Base-by-base conservation (phyloP, 92 coral and sea anemone species). In the Muricea muricata region DNA sequence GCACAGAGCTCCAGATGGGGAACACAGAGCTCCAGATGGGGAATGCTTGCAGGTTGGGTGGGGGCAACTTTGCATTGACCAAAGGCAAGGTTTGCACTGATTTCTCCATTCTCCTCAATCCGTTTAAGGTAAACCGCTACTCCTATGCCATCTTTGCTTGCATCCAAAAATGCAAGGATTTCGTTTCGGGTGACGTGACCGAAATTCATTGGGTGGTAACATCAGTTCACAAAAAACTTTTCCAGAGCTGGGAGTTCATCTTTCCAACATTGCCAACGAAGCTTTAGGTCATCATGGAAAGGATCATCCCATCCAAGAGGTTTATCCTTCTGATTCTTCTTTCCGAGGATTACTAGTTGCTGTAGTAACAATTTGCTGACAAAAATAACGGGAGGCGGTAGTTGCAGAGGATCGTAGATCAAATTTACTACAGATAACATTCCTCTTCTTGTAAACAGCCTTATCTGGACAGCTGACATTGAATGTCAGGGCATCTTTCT, bases 1-100 rank as follows among this genome's bases (percentile, higher is more conserved):
- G 80, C 93, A 20, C 93, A 90, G 0, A 82, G 40, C 57, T 89
- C 89, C 40, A 89, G 72, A 4, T 88, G 88, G 13, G 91, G 92
- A 1, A 89, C 71, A 83, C 87, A n/a, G 0, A 82, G 40, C 57
- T 89, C 89, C 40, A 89, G 72, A 4, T 88, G 88, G 13, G 91
- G 92, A 1, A 89, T 78, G 84, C 87, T 89, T 3, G 93, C 86
- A 4, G 73, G 40, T 73, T 86, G 89, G 23, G 11, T n/a, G 3
- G 93, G 93, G 0, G 93, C 90, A 1, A 90, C 75, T 46, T 61
- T 90, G 0, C 91, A 35, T 47, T 87, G 86, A 12, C 86, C 93
- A 40, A 65, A 90, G 47, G 78, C 34, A 4, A 90, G 37, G 30
- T 85, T 23, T n/a, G 65, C 70, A 54, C 68, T 47, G 26, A 57